Evolutionary conservation across 37 sponge, comb jelly and placozoan species (phyloP).

Genomic region (Mnemiopsis leidyi): DNA sequence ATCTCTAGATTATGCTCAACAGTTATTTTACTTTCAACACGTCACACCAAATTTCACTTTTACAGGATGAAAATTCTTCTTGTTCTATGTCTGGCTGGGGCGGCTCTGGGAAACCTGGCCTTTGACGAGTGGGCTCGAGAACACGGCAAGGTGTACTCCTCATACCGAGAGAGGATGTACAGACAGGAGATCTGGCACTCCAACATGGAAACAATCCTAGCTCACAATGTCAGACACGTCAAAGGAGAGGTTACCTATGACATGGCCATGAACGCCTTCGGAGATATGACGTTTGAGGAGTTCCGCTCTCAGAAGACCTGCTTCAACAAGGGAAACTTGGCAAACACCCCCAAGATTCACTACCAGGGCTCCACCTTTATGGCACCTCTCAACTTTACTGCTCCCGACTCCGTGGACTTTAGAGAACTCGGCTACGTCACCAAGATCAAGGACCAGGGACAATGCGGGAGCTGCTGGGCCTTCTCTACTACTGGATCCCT

Average conservation of each 20-base stretch:
- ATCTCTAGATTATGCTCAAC: too few relatives aligned
- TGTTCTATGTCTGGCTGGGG: background rate
- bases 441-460: slow-evolving; percentile 71
- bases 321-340: background rate
- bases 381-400: background rate
- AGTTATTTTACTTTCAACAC: too few relatives aligned
- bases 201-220: background rate
- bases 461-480: slow-evolving; percentile 69
- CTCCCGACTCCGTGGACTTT: background rate
- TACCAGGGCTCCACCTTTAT: background rate
- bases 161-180: background rate
- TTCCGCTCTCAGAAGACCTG: background rate
- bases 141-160: slow-evolving; percentile 27
- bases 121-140: slow-evolving; percentile 7
- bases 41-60: too few relatives aligned
- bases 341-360: slow-evolving; percentile 13
- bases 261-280: slow-evolving; percentile 36
- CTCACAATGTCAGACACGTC: background rate
- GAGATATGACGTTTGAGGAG: background rate
- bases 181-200: background rate
- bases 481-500: slow-evolving; percentile 66
- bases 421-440: slow-evolving; percentile 69
- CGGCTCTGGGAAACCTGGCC: background rate
- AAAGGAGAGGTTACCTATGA: background rate
- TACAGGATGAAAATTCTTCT: background rate